Percentiles rank a stretch among this genome's conserved stretches.
Conservation (phyloP, 2,888 invertebrate genomes). For the Stenurella melanura region DNA sequence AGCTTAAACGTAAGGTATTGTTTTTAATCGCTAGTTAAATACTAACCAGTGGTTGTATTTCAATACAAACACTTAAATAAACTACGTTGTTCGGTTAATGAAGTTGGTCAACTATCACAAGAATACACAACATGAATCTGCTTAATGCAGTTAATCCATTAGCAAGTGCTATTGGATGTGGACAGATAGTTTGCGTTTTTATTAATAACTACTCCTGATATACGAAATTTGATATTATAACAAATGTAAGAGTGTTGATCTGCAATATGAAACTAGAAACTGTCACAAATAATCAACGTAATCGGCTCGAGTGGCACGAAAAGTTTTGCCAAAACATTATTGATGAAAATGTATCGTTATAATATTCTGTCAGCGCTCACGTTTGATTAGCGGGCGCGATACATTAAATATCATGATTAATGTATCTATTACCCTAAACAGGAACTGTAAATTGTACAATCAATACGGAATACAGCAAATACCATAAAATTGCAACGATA, state of each 20-base stretch:
- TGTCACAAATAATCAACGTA: neutral
- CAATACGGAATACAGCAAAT: conserved; percentile 36
- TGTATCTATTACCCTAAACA: conserved; percentile 46
- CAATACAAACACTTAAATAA: too few relatives aligned
- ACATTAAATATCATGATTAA: conserved; percentile 46
- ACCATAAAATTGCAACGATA: conserved; percentile 40
- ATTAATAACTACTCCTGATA: neutral
- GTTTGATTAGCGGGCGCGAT: conserved; percentile 41
- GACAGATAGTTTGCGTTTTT: neutral
- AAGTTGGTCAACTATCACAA: neutral
- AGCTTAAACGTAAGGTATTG: too few relatives aligned
- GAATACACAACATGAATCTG: neutral
- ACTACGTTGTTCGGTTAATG: too few relatives aligned
- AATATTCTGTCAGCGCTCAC: conserved; percentile 44
- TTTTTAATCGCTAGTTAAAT: too few relatives aligned
- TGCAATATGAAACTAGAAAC: conserved; percentile 12
- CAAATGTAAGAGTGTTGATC: neutral
- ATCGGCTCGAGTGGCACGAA: neutral
- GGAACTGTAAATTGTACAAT: conserved; percentile 47
- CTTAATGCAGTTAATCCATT: neutral
- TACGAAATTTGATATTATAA: neutral
- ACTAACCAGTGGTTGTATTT: too few relatives aligned
- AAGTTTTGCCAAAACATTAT: conserved; percentile 14
- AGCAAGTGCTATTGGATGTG: neutral
- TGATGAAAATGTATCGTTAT: conserved; percentile 8